Evolutionary conservation across 2,113 vertebrate species (phyloP).

Genomic region (Elgaria multicarinata): DNA sequence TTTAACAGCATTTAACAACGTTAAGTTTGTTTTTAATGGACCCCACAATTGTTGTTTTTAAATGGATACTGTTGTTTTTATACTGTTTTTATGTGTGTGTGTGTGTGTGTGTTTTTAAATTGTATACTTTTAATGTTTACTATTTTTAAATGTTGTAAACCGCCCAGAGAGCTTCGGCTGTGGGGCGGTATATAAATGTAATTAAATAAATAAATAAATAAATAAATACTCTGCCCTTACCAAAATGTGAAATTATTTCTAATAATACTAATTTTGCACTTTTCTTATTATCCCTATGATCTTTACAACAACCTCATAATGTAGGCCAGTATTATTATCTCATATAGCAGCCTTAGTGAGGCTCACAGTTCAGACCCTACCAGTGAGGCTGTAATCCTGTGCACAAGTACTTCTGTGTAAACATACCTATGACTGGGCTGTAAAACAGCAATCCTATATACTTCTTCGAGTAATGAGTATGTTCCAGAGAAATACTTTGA

Average conservation of each 20-base stretch:
- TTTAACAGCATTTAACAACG: no score
- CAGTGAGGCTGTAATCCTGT: neutral
- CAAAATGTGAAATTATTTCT: neutral
- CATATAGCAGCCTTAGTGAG: neutral
- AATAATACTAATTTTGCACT: neutral
- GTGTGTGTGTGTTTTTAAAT: no score
- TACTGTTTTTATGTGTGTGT: no score
- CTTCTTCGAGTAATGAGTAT: neutral
- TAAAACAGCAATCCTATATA: neutral
- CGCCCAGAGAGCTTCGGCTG: no score
- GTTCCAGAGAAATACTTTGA: neutral
- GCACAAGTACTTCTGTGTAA: neutral
- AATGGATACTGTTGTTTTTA: no score
- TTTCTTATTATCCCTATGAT: neutral
- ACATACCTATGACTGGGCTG: neutral
- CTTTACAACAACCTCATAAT: neutral
- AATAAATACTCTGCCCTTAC: no score
- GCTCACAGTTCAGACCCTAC: neutral
- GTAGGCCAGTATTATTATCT: neutral
- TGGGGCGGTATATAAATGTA: no score
- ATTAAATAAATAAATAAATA: no score
- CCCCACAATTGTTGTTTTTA: no score
- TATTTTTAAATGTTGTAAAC: no score
- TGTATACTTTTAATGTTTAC: no score
- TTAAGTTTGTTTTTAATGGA: no score